Conservation (phyloP, 2,888 invertebrate genomes). For the Drosophila conformis region DNA sequence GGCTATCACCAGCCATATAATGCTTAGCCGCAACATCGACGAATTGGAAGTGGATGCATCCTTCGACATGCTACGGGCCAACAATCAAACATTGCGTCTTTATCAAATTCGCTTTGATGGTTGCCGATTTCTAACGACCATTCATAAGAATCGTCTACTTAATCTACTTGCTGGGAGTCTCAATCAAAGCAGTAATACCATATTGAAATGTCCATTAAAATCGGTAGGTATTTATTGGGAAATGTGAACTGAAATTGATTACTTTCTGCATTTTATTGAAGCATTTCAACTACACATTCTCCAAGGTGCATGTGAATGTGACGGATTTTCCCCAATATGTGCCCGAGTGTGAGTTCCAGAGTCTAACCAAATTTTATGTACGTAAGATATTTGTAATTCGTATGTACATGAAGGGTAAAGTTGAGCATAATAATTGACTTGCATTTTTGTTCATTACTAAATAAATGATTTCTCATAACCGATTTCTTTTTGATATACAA, state of each 20-base stretch:
- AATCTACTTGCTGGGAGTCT: slow-evolving; percentile 19
- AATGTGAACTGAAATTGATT: neutral
- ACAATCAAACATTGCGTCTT: slow-evolving; percentile 21
- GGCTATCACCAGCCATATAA: slow-evolving; percentile 12
- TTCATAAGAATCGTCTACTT: slow-evolving; percentile 39
- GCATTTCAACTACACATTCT: slow-evolving; percentile 33
- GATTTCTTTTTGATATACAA: neutral
- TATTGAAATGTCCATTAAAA: slow-evolving; percentile 40
- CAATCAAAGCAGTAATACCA: slow-evolving; percentile 10
- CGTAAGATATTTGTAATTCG: neutral
- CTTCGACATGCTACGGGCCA: slow-evolving; percentile 20
- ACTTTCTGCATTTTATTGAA: slow-evolving; percentile 5
- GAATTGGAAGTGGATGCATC: slow-evolving; percentile 25
- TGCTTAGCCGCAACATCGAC: slow-evolving; percentile 14
- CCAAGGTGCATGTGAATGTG: slow-evolving; percentile 22
- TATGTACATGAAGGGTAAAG: neutral
- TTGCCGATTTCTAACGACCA: slow-evolving; percentile 26
- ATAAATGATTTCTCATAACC: neutral
- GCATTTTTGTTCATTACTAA: too few relatives aligned
- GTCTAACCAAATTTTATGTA: slow-evolving; percentile 3
- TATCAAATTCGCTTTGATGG: slow-evolving; percentile 44
- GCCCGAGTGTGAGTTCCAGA: slow-evolving; percentile 19
- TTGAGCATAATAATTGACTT: slow-evolving; percentile 1
- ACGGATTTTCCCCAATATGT: slow-evolving; percentile 29
- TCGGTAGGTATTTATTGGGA: slow-evolving; percentile 27